Base-by-base conservation (phyloP, 2,797 vertebrate genomes). In the Megaceryle alcyon region DNA sequence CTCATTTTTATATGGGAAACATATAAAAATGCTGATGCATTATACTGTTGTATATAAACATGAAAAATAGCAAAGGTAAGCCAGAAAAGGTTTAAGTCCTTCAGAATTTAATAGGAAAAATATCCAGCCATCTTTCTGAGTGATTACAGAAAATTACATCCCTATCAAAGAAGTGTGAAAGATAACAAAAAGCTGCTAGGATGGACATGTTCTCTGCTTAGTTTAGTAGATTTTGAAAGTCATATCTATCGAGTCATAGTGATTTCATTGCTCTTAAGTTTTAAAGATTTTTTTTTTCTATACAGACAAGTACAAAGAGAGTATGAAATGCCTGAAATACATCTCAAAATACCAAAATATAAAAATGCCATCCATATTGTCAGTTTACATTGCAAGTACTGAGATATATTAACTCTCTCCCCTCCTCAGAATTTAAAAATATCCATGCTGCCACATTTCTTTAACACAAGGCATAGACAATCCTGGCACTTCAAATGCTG, bases 21-120 rank as follows among this genome's bases (percentile, higher is more conserved):
- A 41, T 80, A 94, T 95, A 96, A 97, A 95, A 97, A 96, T 96
- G 96, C 96, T 97, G 96, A 97, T 97, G 93, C 78, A 80, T 95
- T 97, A 93, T 89, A 84, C 81, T 77, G 81, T 93, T 94, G 88
- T 96, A 95, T 96, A 97, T 97, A 97, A 96, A 95, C 94, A 96
- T 91, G 90, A 96, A 96, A 96, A 97, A 96, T 82, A 93, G 95
- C 92, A 93, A 95, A 94, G 92, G 93, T 96, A 97, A 96, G 94
- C 86, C 92, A 96, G 88, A 88, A 95, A 96, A 96, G 60, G 90
- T 91, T 96, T 93, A 92, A 95, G 92, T 80, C 91, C 92, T 90
- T 92, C 90, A 90, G 48, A 96, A 86, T 86, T 80, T 92, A 96
- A 96, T 92, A 90, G 89, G 90, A 96, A 96, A 95, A 91, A 91